These are phyloP conservation scores for Masnerella sp. DNA, from an alignment of 2,888 invertebrate species.

Conservation along the genomic window DNA sequence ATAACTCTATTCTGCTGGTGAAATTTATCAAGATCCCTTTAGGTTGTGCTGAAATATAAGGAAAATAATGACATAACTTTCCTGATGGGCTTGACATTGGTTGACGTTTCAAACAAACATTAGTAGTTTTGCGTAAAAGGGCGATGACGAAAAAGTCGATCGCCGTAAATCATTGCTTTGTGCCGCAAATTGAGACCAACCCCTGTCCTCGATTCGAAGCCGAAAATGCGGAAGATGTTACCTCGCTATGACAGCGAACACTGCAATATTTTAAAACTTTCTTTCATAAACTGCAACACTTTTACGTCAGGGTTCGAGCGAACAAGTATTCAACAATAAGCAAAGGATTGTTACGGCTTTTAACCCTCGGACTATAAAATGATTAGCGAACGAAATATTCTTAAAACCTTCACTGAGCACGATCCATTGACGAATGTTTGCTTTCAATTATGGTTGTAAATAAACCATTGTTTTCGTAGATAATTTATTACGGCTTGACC, in stretches of 20 bases:
- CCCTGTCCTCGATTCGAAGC: neutral
- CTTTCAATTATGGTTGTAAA: conserved; percentile 52
- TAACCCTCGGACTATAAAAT: conserved; percentile 33
- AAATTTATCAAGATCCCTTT: conserved; percentile 8
- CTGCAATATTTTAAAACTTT: conserved; percentile 53
- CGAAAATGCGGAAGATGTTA: conserved; percentile 32
- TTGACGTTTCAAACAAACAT: conserved; percentile 23
- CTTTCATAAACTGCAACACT: conserved; percentile 38
- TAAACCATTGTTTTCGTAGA: conserved; percentile 31
- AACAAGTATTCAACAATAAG: too few relatives aligned
- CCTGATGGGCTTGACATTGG: conserved; percentile 22
- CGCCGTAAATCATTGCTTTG: conserved; percentile 42
- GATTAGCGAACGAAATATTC: conserved; percentile 23
- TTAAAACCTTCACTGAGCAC: neutral
- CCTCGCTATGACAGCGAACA: conserved; percentile 43
- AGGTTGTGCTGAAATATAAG: neutral
- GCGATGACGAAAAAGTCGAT: conserved; percentile 52
- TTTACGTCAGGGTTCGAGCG: conserved; percentile 37
- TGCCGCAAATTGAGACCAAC: conserved; percentile 12
- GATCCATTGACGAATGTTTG: conserved; percentile 31
- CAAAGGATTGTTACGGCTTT: conserved; percentile 13
- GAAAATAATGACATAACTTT: conserved; percentile 15
- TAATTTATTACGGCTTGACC: conserved; percentile 26
- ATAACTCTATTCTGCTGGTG: conserved; percentile 33
- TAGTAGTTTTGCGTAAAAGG: conserved; percentile 38